These are phyloP conservation scores for Tapera naevia DNA, from an alignment of 2,797 vertebrate species.

Conservation along the genomic window DNA sequence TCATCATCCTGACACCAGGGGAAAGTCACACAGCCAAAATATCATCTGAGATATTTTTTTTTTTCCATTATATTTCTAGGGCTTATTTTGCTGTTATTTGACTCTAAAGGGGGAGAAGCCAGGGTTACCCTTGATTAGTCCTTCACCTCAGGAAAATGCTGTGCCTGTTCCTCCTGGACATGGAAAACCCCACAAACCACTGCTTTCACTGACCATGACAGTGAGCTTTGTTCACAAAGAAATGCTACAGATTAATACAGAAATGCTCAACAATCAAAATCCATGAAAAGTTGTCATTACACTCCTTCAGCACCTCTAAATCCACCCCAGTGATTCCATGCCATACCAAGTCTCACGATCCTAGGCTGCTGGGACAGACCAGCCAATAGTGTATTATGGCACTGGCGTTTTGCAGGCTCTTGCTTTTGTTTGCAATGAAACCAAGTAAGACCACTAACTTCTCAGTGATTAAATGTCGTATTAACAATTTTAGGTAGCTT, in stretches of 20 bases:
- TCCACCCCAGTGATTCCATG: rapidly evolving
- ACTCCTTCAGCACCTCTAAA: neutral
- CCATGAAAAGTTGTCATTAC: rapidly evolving
- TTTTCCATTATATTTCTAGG: conserved; percentile 11
- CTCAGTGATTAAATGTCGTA: neutral
- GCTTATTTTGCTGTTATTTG: conserved; percentile 61
- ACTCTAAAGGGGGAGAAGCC: conserved; percentile 41
- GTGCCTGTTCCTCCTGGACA: neutral
- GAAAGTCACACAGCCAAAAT: conserved; percentile 71
- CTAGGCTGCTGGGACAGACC: neutral
- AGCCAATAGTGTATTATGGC: rapidly evolving
- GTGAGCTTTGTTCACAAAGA: neutral
- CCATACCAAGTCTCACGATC: neutral
- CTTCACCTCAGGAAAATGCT: conserved; percentile 33
- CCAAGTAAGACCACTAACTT: neutral
- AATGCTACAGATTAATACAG: neutral
- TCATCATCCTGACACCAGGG: conserved; percentile 56
- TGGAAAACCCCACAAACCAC: neutral
- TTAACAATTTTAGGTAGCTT: neutral
- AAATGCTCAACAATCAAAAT: neutral
- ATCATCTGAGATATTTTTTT: conserved; percentile 49
- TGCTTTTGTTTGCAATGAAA: neutral
- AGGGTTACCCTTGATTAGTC: neutral
- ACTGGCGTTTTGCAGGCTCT: rapidly evolving
- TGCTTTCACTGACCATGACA: neutral